Percentiles rank a stretch among this genome's conserved stretches.
Conservation (phyloP, 64 coral and sea anemone genomes). For the Pocillopora verrucosa region DNA sequence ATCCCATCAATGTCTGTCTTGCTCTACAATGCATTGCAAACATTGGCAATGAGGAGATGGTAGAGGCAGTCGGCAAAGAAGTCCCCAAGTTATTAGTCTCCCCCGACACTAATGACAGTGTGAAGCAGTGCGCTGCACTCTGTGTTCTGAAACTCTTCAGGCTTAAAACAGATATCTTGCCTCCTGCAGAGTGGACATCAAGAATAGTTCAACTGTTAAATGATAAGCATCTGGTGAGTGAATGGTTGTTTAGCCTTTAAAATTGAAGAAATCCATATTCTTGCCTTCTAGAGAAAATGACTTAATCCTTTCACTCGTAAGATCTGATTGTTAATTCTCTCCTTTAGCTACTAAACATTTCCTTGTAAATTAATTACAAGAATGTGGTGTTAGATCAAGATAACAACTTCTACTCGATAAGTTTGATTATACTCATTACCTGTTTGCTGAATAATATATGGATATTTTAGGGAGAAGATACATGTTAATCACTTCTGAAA, state of each 20-base stretch:
- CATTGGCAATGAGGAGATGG: slow-evolving; percentile 97
- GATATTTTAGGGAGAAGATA: no score
- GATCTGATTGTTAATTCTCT: no score
- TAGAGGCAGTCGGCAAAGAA: slow-evolving; percentile 83
- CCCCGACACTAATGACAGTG: slow-evolving; percentile 89
- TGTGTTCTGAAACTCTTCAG: slow-evolving; percentile 93
- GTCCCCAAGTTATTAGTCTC: slow-evolving; percentile 93
- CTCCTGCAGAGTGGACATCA: slow-evolving; percentile 96
- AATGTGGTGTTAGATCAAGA: no score
- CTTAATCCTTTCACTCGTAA: no score
- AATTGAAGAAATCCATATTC: no score
- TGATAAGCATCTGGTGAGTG: slow-evolving; percentile 94
- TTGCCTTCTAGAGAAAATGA: no score
- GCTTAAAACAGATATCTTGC: slow-evolving; percentile 75
- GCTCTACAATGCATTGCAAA: slow-evolving; percentile 96
- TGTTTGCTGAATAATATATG: no score
- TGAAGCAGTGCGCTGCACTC: slow-evolving; percentile 91
- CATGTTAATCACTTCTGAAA: no score
- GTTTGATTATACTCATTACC: no score
- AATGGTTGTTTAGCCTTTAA: not conserved
- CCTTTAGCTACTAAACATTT: no score
- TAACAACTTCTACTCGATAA: no score
- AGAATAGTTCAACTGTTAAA: slow-evolving; percentile 98
- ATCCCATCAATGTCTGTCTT: slow-evolving; percentile 88
- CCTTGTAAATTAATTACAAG: no score